Percentiles rank a stretch among this genome's conserved stretches.
Evolutionary conservation across 2,113 vertebrate species (phyloP).

Genomic region (Chionis minor): DNA sequence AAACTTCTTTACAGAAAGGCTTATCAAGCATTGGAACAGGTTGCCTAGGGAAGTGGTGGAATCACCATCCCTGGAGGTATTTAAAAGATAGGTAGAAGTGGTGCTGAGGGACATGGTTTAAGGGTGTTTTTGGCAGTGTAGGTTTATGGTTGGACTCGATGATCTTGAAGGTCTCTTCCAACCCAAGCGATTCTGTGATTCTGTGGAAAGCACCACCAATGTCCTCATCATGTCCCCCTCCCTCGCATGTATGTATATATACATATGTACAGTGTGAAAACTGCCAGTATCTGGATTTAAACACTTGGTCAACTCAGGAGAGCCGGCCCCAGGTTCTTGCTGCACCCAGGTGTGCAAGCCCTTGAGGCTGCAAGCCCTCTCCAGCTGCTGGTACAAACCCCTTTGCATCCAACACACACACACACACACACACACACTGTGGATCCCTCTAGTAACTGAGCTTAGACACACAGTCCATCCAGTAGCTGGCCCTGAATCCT

Average conservation of each 20-base stretch:
- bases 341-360: background rate
- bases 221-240: fast-evolving
- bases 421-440: background rate
- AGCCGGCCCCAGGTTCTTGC: background rate
- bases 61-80: too few relatives aligned
- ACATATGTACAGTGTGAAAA: background rate
- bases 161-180: too few relatives aligned
- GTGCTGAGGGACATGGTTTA: too few relatives aligned
- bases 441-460: background rate
- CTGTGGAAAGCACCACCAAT: background rate
- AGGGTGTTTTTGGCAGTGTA: too few relatives aligned
- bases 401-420: background rate
- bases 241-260: fast-evolving
- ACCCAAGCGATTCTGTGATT: too few relatives aligned
- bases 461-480: background rate
- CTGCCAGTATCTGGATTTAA: background rate
- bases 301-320: background rate
- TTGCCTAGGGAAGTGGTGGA: too few relatives aligned
- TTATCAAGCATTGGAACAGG: too few relatives aligned
- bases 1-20: too few relatives aligned
- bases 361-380: background rate
- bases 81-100: too few relatives aligned
- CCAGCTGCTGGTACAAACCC: background rate
- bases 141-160: too few relatives aligned
- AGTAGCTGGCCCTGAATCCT: background rate